phyloP scores from a whole-genome alignment of 2,113 vertebrate species.

The Empidonax traillii region DNA sequence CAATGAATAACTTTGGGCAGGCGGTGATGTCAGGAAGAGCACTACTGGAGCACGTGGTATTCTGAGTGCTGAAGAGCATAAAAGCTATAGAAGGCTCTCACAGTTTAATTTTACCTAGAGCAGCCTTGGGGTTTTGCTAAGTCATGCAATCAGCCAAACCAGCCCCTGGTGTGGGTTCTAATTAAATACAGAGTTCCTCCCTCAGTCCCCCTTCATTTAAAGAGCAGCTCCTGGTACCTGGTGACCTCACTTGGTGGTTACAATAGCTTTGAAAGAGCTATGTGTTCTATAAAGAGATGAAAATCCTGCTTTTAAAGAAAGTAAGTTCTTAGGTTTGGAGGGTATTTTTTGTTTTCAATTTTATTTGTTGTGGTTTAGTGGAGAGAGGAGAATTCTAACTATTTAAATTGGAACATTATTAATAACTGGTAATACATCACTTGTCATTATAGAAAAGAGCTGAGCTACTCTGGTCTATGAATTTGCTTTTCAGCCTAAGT shows the following conservation, averaged over 20 bases:
- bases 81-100: not conserved
- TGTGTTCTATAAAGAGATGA: fast-evolving
- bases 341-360: too few relatives aligned
- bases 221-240: not conserved
- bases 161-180: not conserved
- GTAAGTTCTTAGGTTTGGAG: not conserved
- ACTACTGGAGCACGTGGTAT: not conserved
- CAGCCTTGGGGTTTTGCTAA: not conserved
- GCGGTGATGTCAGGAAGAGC: not conserved
- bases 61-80: not conserved
- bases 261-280: not conserved
- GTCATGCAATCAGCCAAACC: not conserved
- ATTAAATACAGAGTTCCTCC: not conserved
- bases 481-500: not conserved
- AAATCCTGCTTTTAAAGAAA: not conserved
- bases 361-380: not conserved
- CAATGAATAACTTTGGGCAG: not conserved
- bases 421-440: too few relatives aligned
- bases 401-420: not conserved
- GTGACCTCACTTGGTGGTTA: fast-evolving
- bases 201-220: fast-evolving
- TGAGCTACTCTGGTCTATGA: not conserved
- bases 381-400: not conserved
- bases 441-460: fast-evolving
- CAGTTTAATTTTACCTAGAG: not conserved